These are phyloP conservation scores for Entosphenus tridentatus DNA, from an alignment of 2,113 vertebrate genomes.

Conservation along the genomic window DNA sequence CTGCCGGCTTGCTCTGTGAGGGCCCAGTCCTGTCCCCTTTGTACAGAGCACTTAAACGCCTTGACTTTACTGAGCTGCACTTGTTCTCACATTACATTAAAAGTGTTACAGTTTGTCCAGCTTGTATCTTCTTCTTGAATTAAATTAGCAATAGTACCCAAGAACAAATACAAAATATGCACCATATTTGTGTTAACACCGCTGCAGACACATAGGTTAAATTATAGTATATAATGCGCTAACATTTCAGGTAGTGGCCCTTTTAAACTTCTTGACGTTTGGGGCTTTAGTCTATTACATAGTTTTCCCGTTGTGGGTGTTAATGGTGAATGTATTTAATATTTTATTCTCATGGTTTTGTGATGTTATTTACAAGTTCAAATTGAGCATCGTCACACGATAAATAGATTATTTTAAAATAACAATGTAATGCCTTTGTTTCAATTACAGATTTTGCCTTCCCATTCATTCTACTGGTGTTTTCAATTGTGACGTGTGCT, in stretches of 20 bases:
- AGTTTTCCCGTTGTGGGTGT: no score
- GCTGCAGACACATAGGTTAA: not conserved
- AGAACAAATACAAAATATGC: no score
- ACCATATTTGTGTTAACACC: no score
- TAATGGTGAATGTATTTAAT: no score
- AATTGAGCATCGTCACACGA: no score
- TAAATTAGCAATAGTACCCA: not conserved
- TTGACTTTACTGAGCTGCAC: not conserved
- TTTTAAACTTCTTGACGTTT: no score
- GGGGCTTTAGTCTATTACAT: no score
- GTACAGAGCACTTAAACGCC: not conserved
- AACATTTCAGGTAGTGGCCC: not conserved
- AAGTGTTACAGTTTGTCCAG: not conserved
- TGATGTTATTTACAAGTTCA: no score
- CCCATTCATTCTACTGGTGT: slow-evolving; percentile 74
- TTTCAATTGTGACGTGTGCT: slow-evolving; percentile 72
- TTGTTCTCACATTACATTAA: not conserved
- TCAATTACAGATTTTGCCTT: slow-evolving; percentile 67
- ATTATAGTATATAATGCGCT: slow-evolving; percentile 3
- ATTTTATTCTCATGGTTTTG: no score
- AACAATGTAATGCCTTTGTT: not conserved
- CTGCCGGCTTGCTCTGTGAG: slow-evolving; percentile 86
- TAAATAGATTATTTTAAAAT: not conserved
- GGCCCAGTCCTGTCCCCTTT: slow-evolving; percentile 9
- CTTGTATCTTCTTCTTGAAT: not conserved